Evolutionary conservation across 2,888 invertebrate genomes (phyloP), one percentile per base, ranked within the genome.

Genomic region (Allygus modestus): DNA sequence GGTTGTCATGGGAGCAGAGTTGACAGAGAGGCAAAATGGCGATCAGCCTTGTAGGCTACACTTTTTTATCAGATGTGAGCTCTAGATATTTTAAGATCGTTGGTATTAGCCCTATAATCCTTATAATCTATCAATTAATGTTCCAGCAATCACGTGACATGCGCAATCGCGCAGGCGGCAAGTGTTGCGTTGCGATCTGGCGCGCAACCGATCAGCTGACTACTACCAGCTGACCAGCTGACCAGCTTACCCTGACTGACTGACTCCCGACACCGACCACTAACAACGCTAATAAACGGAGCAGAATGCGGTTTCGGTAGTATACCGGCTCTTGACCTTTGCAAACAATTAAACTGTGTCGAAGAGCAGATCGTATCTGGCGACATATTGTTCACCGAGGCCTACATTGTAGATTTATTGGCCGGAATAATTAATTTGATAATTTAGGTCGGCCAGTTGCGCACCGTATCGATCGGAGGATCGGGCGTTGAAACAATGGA

Each of bases 371-470:
- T 77, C 26, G 2, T 77, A 77, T 77, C 28, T 46, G 23, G 1
- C 46, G 75, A 43, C 73, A 77, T 77, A 77, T 77, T 77, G 75
- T 77, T 77, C 75, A 77, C 23, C 75, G 71, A 71, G 71, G 71
- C 41, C 71, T 41, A 71, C 71, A 41, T 71, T 33, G 71, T 71
- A 28, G 77, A 77, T 77, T 77, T 77, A 77, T 77, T 20, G 79
- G 17, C 17, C 37, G 5, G 37, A 79, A 33, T 33, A 79, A 79
- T 54, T 79, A 54, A 79, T 37, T 77, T 58, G 79, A 58, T 79
- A 79, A 79, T 54, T 54, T 23, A 51, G 79, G 79, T 79, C 79
- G 37, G 20, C 58, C 20, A 9, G 23, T 58, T 46, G 41, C 20
- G 41, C 7, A 9, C 20, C 43, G 43, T 2, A 7, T 17, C 23